A percentile compares a stretch with the other conserved stretches of the same genome.
These are phyloP conservation scores for Acronicta alni DNA, from an alignment of 2,888 invertebrate species.

Conservation along the genomic window DNA sequence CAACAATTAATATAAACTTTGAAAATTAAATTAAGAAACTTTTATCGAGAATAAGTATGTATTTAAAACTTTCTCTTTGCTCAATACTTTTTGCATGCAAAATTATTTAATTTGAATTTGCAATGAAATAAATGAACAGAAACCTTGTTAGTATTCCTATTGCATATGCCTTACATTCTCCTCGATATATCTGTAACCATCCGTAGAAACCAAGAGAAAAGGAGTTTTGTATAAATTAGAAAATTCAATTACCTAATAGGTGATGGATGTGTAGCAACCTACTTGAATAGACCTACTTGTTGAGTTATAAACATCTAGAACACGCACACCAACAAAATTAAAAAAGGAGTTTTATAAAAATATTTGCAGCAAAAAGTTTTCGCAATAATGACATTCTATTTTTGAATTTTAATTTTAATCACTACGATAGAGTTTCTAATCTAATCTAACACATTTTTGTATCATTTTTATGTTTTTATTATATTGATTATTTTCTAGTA, in stretches of 20 bases:
- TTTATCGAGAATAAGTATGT: slow-evolving; percentile 3
- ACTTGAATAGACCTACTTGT: background rate
- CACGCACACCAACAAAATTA: background rate
- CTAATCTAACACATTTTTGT: too few relatives aligned
- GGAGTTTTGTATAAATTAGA: slow-evolving; percentile 44
- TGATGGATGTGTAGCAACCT: slow-evolving; percentile 3
- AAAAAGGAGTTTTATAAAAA: too few relatives aligned
- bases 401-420: too few relatives aligned
- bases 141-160: slow-evolving; percentile 49
- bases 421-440: too few relatives aligned
- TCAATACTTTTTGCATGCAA: slow-evolving; percentile 22
- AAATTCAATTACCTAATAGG: slow-evolving; percentile 34
- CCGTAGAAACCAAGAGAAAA: slow-evolving; percentile 11
- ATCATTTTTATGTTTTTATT: too few relatives aligned
- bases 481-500: too few relatives aligned
- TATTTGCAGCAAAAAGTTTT: too few relatives aligned
- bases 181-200: slow-evolving; percentile 22
- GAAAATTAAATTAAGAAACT: background rate
- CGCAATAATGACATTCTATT: too few relatives aligned
- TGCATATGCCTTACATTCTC: slow-evolving; percentile 33
- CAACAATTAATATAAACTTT: background rate
- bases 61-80: slow-evolving; percentile 38
- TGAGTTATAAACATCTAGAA: background rate
- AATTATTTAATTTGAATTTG: slow-evolving; percentile 32
- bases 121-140: slow-evolving; percentile 40